phyloP scores from a whole-genome alignment of 2,113 vertebrate species.

The Pontoporia blainvillei region DNA sequence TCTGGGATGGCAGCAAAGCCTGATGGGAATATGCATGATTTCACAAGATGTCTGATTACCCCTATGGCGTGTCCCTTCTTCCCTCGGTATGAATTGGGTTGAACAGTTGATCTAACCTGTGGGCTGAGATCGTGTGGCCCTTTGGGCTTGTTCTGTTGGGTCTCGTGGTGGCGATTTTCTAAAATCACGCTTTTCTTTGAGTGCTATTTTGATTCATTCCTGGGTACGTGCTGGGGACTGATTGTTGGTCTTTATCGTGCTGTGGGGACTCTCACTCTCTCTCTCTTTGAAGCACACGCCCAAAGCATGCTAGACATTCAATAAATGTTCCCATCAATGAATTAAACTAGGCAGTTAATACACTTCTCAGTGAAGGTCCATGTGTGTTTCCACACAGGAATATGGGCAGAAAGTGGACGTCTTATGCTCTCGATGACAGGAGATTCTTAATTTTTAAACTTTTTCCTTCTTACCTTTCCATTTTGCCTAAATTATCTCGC shows the following conservation, averaged over 20 bases:
- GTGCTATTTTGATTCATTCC: not conserved
- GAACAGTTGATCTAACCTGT: not conserved
- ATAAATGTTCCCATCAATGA: fast-evolving
- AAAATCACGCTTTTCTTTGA: not conserved
- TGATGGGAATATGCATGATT: fast-evolving
- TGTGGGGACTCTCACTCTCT: not conserved
- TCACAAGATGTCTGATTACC: not conserved
- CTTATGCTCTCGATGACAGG: too few relatives aligned
- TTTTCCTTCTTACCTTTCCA: not conserved
- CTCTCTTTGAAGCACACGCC: not conserved
- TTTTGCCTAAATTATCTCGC: not conserved
- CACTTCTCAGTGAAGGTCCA: not conserved
- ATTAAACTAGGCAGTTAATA: too few relatives aligned
- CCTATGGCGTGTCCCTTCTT: fast-evolving
- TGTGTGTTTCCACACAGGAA: too few relatives aligned
- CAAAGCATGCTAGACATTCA: fast-evolving
- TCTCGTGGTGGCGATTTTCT: not conserved
- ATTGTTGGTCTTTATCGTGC: not conserved
- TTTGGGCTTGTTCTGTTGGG: not conserved
- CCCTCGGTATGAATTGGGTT: fast-evolving
- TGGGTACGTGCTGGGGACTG: fast-evolving
- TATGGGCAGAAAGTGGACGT: too few relatives aligned
- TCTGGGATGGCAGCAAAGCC: not conserved
- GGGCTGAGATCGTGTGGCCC: fast-evolving
- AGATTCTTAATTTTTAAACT: not conserved